These are phyloP conservation scores for Archaeoteleia sp. DNA, from an alignment of 2,888 invertebrate species.

Conservation along the genomic window DNA sequence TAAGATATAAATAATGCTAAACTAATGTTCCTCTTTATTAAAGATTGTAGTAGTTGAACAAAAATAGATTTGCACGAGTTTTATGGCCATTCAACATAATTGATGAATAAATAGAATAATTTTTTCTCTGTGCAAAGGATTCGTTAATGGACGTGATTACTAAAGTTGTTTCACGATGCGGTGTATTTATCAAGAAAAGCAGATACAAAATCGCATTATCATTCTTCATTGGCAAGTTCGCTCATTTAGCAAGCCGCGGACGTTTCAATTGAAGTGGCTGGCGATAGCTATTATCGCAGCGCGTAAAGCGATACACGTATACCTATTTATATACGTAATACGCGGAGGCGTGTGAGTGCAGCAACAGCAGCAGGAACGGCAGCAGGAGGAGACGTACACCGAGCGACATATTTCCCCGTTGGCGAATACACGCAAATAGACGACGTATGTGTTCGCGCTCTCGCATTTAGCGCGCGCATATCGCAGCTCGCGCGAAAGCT, in stretches of 20 bases:
- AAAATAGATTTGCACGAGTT: no score
- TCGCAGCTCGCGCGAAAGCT: constrained; percentile 45
- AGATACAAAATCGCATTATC: constrained; percentile 29
- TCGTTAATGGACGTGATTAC: no score
- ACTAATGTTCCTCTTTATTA: no score
- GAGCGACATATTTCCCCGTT: constrained; percentile 35
- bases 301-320: constrained; percentile 41
- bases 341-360: constrained; percentile 9
- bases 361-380: constrained; percentile 5
- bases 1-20: no score
- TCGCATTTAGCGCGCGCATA: constrained; percentile 43
- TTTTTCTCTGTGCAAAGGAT: no score
- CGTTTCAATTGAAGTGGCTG: constrained; percentile 48
- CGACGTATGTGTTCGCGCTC: constrained; percentile 30
- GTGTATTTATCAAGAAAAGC: constrained; percentile 8
- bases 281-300: constrained; percentile 46
- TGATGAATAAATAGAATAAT: no score
- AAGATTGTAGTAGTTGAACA: no score
- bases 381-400: constrained; percentile 27
- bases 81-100: no score
- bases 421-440: constrained; percentile 40
- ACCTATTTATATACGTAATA: constrained; percentile 17
- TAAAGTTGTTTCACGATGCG: no score
- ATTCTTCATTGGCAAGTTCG: constrained; percentile 44
- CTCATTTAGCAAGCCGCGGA: constrained; percentile 43